Percentiles rank a stretch among this genome's conserved stretches.
These are phyloP conservation scores for Caenorhabditis inopinata DNA, from an alignment of 1,140 invertebrate genomes.

Conservation along the genomic window DNA sequence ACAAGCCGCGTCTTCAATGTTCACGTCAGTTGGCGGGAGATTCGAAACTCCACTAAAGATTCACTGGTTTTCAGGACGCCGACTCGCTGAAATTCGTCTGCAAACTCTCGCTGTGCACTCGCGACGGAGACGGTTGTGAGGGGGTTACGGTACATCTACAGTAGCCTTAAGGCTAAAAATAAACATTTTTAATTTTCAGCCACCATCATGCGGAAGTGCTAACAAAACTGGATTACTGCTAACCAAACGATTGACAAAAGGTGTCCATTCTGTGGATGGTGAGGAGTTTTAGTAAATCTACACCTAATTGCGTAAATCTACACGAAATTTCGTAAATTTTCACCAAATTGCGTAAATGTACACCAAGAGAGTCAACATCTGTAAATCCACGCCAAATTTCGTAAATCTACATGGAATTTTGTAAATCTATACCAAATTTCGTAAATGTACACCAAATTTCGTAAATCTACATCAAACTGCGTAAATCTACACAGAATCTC, in stretches of 20 bases:
- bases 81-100: constrained; percentile 37
- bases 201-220: background rate
- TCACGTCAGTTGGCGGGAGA: background rate
- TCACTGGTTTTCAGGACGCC: constrained; percentile 18
- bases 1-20: constrained; percentile 40
- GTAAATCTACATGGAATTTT: too few relatives aligned
- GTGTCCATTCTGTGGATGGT: constrained; percentile 4
- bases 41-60: too few relatives aligned
- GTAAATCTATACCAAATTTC: too few relatives aligned
- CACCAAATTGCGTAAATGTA: too few relatives aligned
- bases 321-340: too few relatives aligned
- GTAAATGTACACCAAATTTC: background rate
- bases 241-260: background rate
- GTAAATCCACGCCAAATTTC: too few relatives aligned
- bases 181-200: background rate
- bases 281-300: background rate
- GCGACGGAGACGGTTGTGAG: constrained; percentile 49
- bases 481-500: too few relatives aligned
- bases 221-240: background rate
- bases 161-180: background rate
- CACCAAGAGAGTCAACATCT: too few relatives aligned
- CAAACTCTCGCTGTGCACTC: constrained; percentile 44
- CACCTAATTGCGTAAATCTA: background rate
- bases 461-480: background rate
- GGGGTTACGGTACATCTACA: constrained; percentile 47